A percentile compares a stretch with the other conserved stretches of the same genome.
Evolutionary conservation across 2,113 vertebrate species (phyloP).

Genomic region (Ploceus nigricollis): DNA sequence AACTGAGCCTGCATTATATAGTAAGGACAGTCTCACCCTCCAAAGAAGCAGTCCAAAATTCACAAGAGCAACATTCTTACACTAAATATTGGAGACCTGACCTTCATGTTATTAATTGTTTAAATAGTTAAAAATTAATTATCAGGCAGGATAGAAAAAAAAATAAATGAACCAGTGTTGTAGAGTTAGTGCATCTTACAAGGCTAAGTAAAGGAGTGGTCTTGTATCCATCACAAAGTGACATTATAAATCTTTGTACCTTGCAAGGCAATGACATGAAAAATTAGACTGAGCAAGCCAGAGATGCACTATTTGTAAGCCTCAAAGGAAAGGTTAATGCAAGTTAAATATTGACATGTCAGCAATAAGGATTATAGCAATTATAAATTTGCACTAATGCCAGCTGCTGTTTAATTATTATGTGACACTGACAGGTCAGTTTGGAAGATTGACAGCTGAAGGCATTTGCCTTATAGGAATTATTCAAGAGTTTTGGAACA

Average conservation of each 20-base stretch:
- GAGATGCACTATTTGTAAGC: constrained; percentile 72
- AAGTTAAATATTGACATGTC: constrained; percentile 83
- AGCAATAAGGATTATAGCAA: constrained; percentile 76
- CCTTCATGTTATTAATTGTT: not conserved
- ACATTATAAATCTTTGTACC: constrained; percentile 74
- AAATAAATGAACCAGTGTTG: constrained; percentile 45
- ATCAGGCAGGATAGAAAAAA: constrained; percentile 27
- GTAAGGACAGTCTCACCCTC: not conserved
- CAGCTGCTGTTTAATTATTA: constrained; percentile 67
- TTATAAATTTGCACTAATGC: constrained; percentile 72
- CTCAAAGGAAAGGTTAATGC: constrained; percentile 79
- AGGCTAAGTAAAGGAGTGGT: constrained; percentile 58
- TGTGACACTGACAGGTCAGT: constrained; percentile 66
- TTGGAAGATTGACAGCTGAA: constrained; percentile 51
- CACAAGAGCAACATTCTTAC: not conserved
- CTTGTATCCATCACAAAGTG: constrained; percentile 63
- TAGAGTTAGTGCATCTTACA: constrained; percentile 39
- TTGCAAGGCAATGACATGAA: constrained; percentile 73
- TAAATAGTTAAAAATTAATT: constrained; percentile 14
- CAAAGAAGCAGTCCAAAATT: not conserved
- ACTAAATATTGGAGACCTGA: not conserved
- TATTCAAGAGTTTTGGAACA: not conserved
- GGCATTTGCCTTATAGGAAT: constrained; percentile 32
- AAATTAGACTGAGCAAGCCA: constrained; percentile 72
- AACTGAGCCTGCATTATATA: not conserved